Conservation (phyloP, 2,888 invertebrate species). For the Heteropelma amictum region DNA sequence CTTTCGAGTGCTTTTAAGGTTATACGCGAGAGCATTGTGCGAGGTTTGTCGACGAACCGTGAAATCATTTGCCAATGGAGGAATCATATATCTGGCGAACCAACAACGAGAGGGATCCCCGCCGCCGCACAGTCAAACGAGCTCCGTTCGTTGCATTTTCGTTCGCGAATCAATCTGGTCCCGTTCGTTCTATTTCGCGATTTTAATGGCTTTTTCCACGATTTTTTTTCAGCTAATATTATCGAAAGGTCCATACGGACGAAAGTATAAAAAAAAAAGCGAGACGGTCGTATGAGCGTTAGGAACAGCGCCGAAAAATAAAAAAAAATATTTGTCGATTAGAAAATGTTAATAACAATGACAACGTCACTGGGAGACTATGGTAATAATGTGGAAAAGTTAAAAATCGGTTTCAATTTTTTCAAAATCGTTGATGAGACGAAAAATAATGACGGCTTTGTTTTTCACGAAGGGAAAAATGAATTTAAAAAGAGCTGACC, state of each 20-base stretch:
- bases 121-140: conserved; percentile 22
- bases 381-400: too few relatives aligned
- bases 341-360: too few relatives aligned
- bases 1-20: neutral
- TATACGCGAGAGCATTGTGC: neutral
- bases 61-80: conserved; percentile 31
- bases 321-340: too few relatives aligned
- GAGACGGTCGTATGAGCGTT: too few relatives aligned
- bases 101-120: neutral
- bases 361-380: too few relatives aligned
- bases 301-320: too few relatives aligned
- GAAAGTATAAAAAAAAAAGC: neutral
- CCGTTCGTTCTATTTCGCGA: neutral
- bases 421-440: too few relatives aligned
- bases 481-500: too few relatives aligned
- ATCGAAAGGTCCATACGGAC: neutral
- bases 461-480: too few relatives aligned
- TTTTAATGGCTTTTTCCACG: neutral
- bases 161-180: neutral
- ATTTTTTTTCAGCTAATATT: neutral
- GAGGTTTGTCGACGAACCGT: conserved; percentile 23
- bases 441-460: too few relatives aligned
- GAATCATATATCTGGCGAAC: conserved; percentile 3
- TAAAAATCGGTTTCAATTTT: too few relatives aligned
- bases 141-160: neutral